Evolutionary conservation across 1,140 invertebrate species (phyloP).

Genomic region (Glossosoma conforme): DNA sequence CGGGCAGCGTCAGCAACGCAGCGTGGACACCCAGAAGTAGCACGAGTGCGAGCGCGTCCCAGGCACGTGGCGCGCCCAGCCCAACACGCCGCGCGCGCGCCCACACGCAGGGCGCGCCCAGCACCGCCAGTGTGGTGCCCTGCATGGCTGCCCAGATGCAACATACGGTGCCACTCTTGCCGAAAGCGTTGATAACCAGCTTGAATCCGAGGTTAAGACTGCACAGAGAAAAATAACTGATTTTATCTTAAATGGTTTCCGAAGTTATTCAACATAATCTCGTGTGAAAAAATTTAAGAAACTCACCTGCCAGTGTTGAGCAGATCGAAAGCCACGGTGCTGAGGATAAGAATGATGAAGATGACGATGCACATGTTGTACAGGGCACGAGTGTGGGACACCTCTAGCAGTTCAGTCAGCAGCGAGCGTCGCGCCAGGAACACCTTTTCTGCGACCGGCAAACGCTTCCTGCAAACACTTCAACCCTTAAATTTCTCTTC

Average conservation of each 20-base stretch:
- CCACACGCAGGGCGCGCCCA: conserved; percentile 45
- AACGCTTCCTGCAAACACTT: too few relatives aligned
- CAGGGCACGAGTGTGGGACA: conserved; percentile 72
- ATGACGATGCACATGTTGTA: conserved; percentile 81
- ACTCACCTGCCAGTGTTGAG: conserved; percentile 71
- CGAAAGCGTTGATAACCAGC: conserved; percentile 46
- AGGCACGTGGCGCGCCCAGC: too few relatives aligned
- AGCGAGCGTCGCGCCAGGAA: conserved; percentile 67
- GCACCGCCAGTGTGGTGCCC: conserved; percentile 44
- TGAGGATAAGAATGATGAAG: conserved; percentile 67
- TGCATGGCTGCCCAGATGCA: conserved; percentile 48
- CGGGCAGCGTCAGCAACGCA: not conserved
- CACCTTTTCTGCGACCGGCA: conserved; percentile 60
- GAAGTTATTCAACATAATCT: too few relatives aligned
- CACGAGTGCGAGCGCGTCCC: too few relatives aligned
- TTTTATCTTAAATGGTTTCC: too few relatives aligned
- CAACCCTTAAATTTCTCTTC: too few relatives aligned
- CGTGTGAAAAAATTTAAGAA: too few relatives aligned
- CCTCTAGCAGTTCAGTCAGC: conserved; percentile 73
- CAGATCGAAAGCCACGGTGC: conserved; percentile 67
- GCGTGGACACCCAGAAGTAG: not conserved
- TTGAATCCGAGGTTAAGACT: conserved; percentile 48
- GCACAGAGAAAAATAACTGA: too few relatives aligned
- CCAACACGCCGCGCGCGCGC: conserved; percentile 31
- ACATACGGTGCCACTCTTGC: conserved; percentile 42